These are phyloP conservation scores for Nylanderia fulva DNA, from an alignment of 1,140 invertebrate genomes.

Conservation along the genomic window DNA sequence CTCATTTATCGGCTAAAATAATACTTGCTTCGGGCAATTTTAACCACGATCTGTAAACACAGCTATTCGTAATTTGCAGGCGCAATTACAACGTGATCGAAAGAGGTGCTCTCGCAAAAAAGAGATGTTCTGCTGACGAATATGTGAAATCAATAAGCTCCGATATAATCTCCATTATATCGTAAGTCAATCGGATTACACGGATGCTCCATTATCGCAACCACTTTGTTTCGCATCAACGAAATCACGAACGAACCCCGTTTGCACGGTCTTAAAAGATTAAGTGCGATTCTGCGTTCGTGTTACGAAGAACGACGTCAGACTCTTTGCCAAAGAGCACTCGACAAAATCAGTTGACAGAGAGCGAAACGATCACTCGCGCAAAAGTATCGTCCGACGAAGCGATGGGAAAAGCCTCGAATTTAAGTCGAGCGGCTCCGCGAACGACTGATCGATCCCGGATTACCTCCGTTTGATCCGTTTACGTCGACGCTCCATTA, in stretches of 20 bases:
- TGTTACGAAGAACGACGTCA: constrained; percentile 15
- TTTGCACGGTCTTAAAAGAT: constrained; percentile 38
- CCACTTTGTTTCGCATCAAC: constrained; percentile 36
- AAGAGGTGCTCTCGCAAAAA: constrained; percentile 43
- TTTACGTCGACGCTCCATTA: constrained; percentile 65
- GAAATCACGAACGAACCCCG: background rate
- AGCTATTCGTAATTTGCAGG: constrained; percentile 58
- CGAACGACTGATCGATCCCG: constrained; percentile 49
- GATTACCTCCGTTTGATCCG: constrained; percentile 61
- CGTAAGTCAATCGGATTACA: constrained; percentile 62
- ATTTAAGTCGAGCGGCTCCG: constrained; percentile 55
- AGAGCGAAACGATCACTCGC: background rate
- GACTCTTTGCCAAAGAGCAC: background rate
- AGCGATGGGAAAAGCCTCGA: background rate
- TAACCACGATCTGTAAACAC: constrained; percentile 21
- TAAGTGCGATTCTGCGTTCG: constrained; percentile 56
- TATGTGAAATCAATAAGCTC: constrained; percentile 53
- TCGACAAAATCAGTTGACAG: constrained; percentile 26
- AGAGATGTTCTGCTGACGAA: constrained; percentile 54
- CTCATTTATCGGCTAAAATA: constrained; percentile 16
- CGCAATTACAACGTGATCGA: constrained; percentile 68
- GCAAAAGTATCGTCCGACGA: constrained; percentile 10
- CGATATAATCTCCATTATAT: constrained; percentile 54
- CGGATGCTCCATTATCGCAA: constrained; percentile 57
- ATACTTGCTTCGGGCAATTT: constrained; percentile 17